Evolutionary conservation across 2,113 vertebrate species (phyloP).

Genomic region (Pteropus alecto): DNA sequence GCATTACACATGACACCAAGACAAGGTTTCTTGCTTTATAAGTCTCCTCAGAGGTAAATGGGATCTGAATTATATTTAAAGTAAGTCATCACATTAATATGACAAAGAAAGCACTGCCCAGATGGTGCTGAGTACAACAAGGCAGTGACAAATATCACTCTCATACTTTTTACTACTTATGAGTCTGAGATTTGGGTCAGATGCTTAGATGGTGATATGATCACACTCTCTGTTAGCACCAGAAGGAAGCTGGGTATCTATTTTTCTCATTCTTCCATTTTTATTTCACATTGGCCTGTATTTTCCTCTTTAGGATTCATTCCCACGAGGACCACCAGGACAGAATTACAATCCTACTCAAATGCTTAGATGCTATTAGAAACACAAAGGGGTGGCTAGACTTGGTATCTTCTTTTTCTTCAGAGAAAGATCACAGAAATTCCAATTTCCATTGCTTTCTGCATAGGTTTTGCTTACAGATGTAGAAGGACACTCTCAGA

Average conservation of each 20-base stretch:
- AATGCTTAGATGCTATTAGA: not conserved
- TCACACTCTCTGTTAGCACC: not conserved
- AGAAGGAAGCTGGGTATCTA: not conserved
- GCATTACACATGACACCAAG: not conserved
- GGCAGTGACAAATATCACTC: not conserved
- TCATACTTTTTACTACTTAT: not conserved
- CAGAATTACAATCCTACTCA: not conserved
- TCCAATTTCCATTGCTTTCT: slow-evolving; percentile 2
- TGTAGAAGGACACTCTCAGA: not conserved
- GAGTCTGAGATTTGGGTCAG: not conserved
- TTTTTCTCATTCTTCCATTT: slow-evolving; percentile 11
- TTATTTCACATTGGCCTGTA: not conserved
- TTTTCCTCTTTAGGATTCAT: not conserved
- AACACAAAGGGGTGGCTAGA: not conserved
- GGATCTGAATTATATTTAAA: slow-evolving; percentile 27
- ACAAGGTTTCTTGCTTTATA: not conserved
- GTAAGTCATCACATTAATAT: not conserved
- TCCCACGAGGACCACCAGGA: not conserved
- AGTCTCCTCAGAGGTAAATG: not conserved
- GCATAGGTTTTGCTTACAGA: not conserved
- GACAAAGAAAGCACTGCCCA: not conserved
- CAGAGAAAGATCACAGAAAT: not conserved
- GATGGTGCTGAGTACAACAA: not conserved
- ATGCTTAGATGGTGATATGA: not conserved
- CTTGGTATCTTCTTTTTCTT: not conserved